These are phyloP conservation scores for Alauda arvensis DNA, from an alignment of 2,797 vertebrate genomes.

Conservation along the genomic window DNA sequence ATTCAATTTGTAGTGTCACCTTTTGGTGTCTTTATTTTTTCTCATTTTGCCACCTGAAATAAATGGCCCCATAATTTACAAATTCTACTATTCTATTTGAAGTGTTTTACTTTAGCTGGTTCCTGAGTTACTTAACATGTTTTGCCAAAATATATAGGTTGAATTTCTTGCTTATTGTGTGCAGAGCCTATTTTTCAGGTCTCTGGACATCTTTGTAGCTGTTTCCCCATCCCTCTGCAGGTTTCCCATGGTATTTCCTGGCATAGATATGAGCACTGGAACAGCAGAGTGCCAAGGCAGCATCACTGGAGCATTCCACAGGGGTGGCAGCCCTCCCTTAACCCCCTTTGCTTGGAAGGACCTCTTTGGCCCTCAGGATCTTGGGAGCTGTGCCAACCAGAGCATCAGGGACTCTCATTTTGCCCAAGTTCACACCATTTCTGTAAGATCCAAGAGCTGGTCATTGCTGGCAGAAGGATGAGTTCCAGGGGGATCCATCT, in stretches of 20 bases:
- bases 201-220: neutral
- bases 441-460: neutral
- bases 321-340: neutral
- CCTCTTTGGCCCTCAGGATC: neutral
- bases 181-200: neutral
- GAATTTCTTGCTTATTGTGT: neutral
- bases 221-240: neutral
- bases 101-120: neutral
- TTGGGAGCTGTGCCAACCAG: neutral
- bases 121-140: neutral
- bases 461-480: neutral
- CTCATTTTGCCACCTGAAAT: neutral
- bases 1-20: neutral
- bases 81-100: neutral
- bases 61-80: neutral
- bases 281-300: neutral
- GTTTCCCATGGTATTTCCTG: neutral
- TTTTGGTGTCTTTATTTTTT: neutral
- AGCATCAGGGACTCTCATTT: neutral
- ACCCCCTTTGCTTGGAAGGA: accelerated
- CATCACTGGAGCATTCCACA: neutral
- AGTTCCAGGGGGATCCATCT: neutral
- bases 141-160: neutral
- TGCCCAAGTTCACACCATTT: neutral
- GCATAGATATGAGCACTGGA: neutral